phyloP scores from a whole-genome alignment of 2,113 vertebrate genomes.

The Nothocercus nigrocapillus region DNA sequence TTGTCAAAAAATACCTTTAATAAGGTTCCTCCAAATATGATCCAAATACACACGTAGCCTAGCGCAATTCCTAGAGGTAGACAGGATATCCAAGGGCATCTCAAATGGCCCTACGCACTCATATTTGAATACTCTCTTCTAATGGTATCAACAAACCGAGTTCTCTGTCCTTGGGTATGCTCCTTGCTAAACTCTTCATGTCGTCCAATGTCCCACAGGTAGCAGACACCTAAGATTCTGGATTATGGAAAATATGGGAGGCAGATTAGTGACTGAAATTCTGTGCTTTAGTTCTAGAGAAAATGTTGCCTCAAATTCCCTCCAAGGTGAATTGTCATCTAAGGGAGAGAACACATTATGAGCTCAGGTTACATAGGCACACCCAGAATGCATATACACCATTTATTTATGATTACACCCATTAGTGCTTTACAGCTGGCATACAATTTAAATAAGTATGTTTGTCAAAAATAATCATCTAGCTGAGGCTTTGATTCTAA shows the following conservation, averaged over 20 bases:
- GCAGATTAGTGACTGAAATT: background rate
- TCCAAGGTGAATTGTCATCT: background rate
- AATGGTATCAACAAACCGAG: background rate
- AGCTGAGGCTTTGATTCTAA: background rate
- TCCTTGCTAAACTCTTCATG: background rate
- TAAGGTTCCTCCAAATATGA: background rate
- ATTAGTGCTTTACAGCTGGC: background rate
- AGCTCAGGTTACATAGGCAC: background rate
- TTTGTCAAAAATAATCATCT: background rate
- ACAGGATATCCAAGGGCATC: background rate
- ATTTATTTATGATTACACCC: conserved; percentile 1
- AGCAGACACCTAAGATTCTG: background rate
- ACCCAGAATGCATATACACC: background rate
- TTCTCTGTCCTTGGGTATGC: background rate
- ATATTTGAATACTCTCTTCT: background rate
- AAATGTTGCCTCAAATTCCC: background rate
- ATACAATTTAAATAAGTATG: rapidly evolving
- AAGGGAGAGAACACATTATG: background rate
- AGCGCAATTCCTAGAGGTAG: background rate
- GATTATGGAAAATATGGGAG: background rate
- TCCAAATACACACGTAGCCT: background rate
- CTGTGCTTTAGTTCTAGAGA: background rate
- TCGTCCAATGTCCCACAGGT: background rate
- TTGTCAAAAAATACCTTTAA: background rate
- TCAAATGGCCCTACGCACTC: background rate